phyloP scores from a whole-genome alignment of 2,797 vertebrate genomes.

The Catostomus latipinnis region DNA sequence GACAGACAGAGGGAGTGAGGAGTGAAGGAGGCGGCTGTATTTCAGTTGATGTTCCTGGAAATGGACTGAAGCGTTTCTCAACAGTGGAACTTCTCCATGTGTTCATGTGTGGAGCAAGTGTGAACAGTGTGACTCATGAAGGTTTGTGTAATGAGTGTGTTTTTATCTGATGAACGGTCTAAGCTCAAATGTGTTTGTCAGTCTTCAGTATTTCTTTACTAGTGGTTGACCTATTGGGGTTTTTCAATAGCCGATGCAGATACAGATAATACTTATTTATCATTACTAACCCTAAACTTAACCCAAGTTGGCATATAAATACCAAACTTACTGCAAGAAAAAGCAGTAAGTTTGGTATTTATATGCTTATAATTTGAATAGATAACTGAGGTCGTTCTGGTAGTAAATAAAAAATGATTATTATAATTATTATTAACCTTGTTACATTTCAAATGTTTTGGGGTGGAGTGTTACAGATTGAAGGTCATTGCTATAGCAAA shows the following conservation, averaged over 20 bases:
- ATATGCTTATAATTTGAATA: no score
- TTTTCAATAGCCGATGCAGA: background rate
- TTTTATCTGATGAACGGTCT: background rate
- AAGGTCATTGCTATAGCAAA: no score
- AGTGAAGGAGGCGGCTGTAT: slow-evolving; percentile 63
- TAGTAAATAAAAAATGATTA: no score
- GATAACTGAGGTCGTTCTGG: no score
- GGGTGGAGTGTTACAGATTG: no score
- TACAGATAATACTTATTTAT: background rate
- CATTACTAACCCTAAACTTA: no score
- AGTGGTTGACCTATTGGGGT: background rate
- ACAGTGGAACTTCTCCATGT: slow-evolving; percentile 73
- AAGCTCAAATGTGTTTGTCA: slow-evolving; percentile 13
- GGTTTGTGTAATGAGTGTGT: background rate
- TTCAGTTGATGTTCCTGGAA: slow-evolving; percentile 82
- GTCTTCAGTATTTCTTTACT: background rate
- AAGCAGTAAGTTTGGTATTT: no score
- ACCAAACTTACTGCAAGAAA: no score
- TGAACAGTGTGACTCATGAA: slow-evolving; percentile 11
- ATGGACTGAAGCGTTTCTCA: slow-evolving; percentile 79
- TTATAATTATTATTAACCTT: no score
- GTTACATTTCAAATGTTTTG: no score
- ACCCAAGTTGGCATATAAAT: no score
- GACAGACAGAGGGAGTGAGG: slow-evolving; percentile 57
- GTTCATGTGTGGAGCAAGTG: background rate